A percentile compares a stretch with the other conserved stretches of the same genome.
phyloP scores from a whole-genome alignment of 2,113 vertebrate species.

The Oenanthe oenanthe region DNA sequence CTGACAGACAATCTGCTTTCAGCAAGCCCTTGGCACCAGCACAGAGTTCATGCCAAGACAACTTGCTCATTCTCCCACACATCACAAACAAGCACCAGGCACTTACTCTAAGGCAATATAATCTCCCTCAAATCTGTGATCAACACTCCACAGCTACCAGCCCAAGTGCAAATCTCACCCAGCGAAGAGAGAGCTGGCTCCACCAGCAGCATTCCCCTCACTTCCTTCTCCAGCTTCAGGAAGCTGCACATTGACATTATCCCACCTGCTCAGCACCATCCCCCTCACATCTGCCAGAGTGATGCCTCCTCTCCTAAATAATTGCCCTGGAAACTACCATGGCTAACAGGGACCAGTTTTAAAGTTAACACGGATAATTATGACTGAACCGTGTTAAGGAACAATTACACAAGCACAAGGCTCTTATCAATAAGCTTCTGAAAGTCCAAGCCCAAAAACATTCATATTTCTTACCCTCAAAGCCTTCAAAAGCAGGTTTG shows the following conservation, averaged over 20 bases:
- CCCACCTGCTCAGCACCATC: constrained; percentile 4
- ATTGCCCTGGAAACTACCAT: neutral
- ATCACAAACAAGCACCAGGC: constrained; percentile 36
- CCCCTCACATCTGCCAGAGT: constrained; percentile 17
- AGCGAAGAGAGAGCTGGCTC: neutral
- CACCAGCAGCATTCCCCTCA: neutral
- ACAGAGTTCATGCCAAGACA: constrained; percentile 44
- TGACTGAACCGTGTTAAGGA: neutral
- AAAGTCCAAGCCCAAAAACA: neutral
- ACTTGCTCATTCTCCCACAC: neutral
- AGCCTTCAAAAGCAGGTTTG: neutral
- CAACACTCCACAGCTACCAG: neutral
- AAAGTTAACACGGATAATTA: neutral
- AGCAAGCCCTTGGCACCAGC: constrained; percentile 37
- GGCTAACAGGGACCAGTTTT: neutral
- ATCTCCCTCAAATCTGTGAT: constrained; percentile 47
- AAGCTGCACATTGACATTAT: neutral
- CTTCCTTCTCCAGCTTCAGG: constrained; percentile 5
- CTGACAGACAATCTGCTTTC: constrained; percentile 42
- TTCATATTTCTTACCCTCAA: neutral
- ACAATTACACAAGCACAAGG: neutral
- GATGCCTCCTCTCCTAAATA: neutral
- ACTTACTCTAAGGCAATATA: constrained; percentile 12
- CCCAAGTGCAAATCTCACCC: constrained; percentile 13
- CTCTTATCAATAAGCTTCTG: neutral